These are phyloP conservation scores for Ischnura elegans DNA, from an alignment of 2,888 invertebrate species.

Conservation along the genomic window DNA sequence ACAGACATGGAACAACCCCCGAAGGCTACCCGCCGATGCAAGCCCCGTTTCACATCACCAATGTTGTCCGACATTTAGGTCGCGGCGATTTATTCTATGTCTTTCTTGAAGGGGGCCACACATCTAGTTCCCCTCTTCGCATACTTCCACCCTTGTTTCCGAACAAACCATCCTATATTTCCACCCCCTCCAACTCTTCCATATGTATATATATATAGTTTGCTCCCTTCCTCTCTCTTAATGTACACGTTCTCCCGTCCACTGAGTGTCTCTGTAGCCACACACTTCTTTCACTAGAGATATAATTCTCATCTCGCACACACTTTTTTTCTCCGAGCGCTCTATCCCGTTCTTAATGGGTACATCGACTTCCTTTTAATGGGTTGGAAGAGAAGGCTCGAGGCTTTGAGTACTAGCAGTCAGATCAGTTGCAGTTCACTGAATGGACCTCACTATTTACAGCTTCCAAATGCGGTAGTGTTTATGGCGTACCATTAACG, in stretches of 20 bases:
- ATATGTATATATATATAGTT: too few species aligned
- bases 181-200: too few species aligned
- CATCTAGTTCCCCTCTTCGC: neutral
- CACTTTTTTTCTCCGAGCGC: too few species aligned
- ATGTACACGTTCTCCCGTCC: too few species aligned
- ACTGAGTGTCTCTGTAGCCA: too few species aligned
- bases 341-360: neutral
- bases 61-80: slow-evolving; percentile 8
- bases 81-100: neutral
- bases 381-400: neutral
- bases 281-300: neutral
- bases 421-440: neutral
- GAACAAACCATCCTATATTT: neutral
- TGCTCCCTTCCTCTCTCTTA: too few species aligned
- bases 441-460: neutral
- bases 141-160: neutral
- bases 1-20: neutral
- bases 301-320: neutral
- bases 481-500: too few species aligned
- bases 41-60: neutral
- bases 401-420: neutral
- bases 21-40: neutral
- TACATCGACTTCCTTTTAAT: neutral
- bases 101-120: neutral
- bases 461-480: too few species aligned